Base-by-base conservation (phyloP, 2,888 invertebrate genomes). In the Epistrophe eligans region DNA sequence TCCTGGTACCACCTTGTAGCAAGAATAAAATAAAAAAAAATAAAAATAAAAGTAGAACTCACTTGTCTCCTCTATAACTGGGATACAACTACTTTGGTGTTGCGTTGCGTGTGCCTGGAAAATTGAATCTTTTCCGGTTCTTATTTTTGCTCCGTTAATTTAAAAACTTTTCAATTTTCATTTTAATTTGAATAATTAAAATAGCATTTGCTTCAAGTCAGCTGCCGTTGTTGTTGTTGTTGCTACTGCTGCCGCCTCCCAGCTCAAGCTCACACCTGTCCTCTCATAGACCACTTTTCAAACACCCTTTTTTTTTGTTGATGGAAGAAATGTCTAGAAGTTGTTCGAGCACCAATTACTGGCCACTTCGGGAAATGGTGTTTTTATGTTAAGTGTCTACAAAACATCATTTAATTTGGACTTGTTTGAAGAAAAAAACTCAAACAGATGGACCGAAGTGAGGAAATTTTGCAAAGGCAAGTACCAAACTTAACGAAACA, bases 121-220 rank as follows among this genome's bases (percentile, higher is more conserved):
- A 70, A 70, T 70, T 70, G 70, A 55, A 70, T 70, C 38, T 55
- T 70, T 70, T 70, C 70, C 70, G 52, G 52, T 70, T 70, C 52
- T 70, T 55, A 55, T 55, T 24, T 55, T 50, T 55, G 55, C 52
- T 48, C 52, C 55, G 70, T 28, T 55, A 50, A 70, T 55, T n/a
- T 55, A n/a, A 55, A n/a, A 43, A 55, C 38, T 40, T 70, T 67
- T 52, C 52, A 70, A 52, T 72, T 58, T 55, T 57, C 32, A 24
- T 76, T 80, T 66, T 55, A 64, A 48, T 76, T 80, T 50, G 62
- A 84, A 80, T 77, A 80, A 80, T 73, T 79, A 84, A 72, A 79
- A 77, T 35, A 67, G 38, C 52, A 58, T 38, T 35, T 35, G 8
- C 62, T 24, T 80, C 13, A 24, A 52, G 24, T 52, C 50, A 35